These are phyloP conservation scores for Pandion haliaetus DNA, from an alignment of 2,113 vertebrate species.

Conservation along the genomic window DNA sequence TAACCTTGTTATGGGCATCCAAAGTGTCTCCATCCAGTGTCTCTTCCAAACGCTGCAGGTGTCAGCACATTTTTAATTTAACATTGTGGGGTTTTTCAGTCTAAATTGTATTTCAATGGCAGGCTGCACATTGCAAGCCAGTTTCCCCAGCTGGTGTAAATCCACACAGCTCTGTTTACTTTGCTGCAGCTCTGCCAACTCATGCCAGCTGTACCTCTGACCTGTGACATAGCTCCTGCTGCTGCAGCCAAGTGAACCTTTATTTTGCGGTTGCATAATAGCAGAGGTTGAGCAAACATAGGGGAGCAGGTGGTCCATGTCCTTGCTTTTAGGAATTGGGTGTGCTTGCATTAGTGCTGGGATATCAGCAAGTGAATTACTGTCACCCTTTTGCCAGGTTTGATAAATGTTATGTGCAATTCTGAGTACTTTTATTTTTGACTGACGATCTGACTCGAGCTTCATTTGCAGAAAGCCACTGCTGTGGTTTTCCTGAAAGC, in stretches of 20 bases:
- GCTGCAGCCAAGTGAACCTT: background rate
- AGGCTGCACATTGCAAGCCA: background rate
- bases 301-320: background rate
- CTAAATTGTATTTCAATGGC: background rate
- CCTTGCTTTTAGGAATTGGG: background rate
- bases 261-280: background rate
- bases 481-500: background rate
- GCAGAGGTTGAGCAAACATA: background rate
- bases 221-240: background rate
- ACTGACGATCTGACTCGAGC: background rate
- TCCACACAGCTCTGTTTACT: background rate
- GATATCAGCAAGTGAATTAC: background rate
- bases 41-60: background rate
- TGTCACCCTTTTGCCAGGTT: background rate
- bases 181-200: background rate
- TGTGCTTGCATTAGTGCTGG: background rate
- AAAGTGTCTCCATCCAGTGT: background rate
- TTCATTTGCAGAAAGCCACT: background rate
- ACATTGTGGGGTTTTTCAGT: accelerated
- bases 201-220: background rate
- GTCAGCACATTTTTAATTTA: background rate
- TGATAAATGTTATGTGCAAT: background rate
- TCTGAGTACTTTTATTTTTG: background rate
- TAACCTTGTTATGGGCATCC: background rate
- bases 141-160: background rate